phyloP scores from a whole-genome alignment of 2,113 vertebrate species.

The Tautogolabrus adspersus region DNA sequence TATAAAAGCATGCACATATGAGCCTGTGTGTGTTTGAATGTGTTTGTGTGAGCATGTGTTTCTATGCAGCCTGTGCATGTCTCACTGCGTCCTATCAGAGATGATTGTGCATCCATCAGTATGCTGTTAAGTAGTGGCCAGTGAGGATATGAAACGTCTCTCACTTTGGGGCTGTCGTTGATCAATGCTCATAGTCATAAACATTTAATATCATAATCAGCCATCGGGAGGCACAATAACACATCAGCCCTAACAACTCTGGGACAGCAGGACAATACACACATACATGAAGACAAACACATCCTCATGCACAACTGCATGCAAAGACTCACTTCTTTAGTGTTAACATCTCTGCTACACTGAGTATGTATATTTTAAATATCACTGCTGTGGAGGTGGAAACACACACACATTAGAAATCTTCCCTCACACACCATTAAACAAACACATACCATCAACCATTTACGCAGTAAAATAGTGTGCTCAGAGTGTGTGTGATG shows the following conservation, averaged over 20 bases:
- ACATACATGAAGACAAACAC: not conserved
- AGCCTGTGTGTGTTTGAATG: slow-evolving; percentile 7
- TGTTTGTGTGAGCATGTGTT: slow-evolving; percentile 44
- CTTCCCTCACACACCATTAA: slow-evolving; percentile 71
- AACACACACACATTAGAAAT: slow-evolving; percentile 57
- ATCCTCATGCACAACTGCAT: not conserved
- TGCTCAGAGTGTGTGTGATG: slow-evolving; percentile 60
- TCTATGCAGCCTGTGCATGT: slow-evolving; percentile 49
- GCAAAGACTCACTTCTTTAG: slow-evolving; percentile 8
- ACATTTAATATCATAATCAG: slow-evolving; percentile 84
- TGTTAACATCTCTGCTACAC: slow-evolving; percentile 55
- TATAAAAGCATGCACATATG: not conserved
- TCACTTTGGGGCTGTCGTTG: slow-evolving; percentile 71
- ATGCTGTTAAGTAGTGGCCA: slow-evolving; percentile 74
- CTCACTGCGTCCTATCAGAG: slow-evolving; percentile 69
- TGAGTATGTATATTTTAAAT: slow-evolving; percentile 62
- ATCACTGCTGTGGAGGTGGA: slow-evolving; percentile 42
- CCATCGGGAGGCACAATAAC: slow-evolving; percentile 70
- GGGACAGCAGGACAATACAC: slow-evolving; percentile 39
- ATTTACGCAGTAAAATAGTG: slow-evolving; percentile 64
- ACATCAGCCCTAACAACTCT: slow-evolving; percentile 67
- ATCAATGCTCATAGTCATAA: slow-evolving; percentile 84
- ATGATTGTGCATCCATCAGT: slow-evolving; percentile 82
- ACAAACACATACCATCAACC: slow-evolving; percentile 76
- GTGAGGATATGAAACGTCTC: slow-evolving; percentile 76